These are phyloP conservation scores for Drosophila macrospina DNA, from an alignment of 2,888 invertebrate genomes.

Conservation along the genomic window DNA sequence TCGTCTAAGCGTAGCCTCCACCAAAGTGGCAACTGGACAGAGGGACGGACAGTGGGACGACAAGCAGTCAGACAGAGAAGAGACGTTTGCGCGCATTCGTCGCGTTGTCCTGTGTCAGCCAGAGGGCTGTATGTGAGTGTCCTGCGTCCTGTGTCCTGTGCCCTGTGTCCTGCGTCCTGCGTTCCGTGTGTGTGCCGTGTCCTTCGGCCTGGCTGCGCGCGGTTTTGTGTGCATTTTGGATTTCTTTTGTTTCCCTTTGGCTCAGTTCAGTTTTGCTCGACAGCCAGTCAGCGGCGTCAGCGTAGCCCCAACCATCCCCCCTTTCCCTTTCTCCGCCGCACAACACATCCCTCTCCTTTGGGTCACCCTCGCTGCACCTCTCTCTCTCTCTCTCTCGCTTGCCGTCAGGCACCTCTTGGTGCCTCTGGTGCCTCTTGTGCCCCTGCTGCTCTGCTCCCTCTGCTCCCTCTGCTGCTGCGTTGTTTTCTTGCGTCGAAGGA, in stretches of 20 bases:
- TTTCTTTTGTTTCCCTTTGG: slow-evolving; percentile 71
- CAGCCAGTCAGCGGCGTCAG: slow-evolving; percentile 79
- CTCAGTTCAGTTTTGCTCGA: slow-evolving; percentile 71
- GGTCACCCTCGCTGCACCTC: too few species aligned
- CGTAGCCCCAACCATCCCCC: slow-evolving; percentile 4
- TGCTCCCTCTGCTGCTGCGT: slow-evolving; percentile 27
- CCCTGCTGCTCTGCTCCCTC: background rate
- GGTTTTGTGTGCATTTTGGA: slow-evolving; percentile 77
- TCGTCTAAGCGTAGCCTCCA: slow-evolving; percentile 62
- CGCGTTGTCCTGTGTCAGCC: slow-evolving; percentile 43
- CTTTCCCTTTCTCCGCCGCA: too few species aligned
- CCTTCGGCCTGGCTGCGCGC: slow-evolving; percentile 59
- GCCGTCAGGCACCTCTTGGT: slow-evolving; percentile 32
- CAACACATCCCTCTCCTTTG: too few species aligned
- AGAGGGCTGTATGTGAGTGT: slow-evolving; percentile 19
- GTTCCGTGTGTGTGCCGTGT: slow-evolving; percentile 45
- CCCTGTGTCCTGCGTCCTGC: slow-evolving; percentile 9
- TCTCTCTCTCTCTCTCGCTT: background rate
- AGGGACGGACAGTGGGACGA: slow-evolving; percentile 1
- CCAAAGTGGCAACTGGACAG: slow-evolving; percentile 35
- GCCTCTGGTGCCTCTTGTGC: background rate
- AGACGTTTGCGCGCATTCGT: slow-evolving; percentile 49
- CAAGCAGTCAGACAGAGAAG: slow-evolving; percentile 20
- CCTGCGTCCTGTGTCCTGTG: slow-evolving; percentile 23
- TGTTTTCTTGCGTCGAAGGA: slow-evolving; percentile 70